Evolutionary conservation across 2,797 vertebrate genomes (phyloP), one percentile per base, ranked within the genome.

Genomic region (Hydrophis major): DNA sequence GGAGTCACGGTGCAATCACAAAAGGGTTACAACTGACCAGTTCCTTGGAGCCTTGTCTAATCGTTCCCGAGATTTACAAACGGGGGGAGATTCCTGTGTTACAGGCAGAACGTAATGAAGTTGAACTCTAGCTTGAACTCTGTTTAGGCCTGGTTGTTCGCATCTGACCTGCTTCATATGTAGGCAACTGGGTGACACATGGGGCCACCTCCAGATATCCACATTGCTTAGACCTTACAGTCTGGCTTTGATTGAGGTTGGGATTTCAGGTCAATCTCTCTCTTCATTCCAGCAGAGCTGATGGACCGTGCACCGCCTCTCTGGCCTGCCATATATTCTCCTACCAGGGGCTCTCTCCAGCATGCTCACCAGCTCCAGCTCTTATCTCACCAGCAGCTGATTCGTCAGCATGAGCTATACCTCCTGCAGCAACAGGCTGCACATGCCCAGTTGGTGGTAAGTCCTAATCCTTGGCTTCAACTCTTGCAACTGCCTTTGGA

Each of bases 331-430:
- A 97, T 99, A 95, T 99, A 99, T 95, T 98, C 98, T 0, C 96
- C 98, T 0, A 97, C 98, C 69, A 97, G 98, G 95, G 98, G 98
- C 97, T 98, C 99, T 74, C 98, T 99, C 94, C 99, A 99, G 96
- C 99, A 99, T 0, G 99, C 99, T 0, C 99, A 99, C 97, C 99
- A 99, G 97, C 98, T 99, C 86, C 99, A 99, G 97, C 98, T 99
- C 16, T 98, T 99, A 93, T 99, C 99, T 22, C 99, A 99, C 96
- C 99, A 99, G 96, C 99, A 99, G 97, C 98, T 99, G 96, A 98
- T 99, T 74, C 97, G 99, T 47, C 99, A 99, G 96, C 99, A 99
- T 0, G 99, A 99, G 96, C 96, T 99, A 6, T 98, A 99, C 95
- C 98, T 99, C 98, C 98, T 99, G 96, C 99, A 99, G 97, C 99